Evolutionary conservation across 1,140 invertebrate genomes (phyloP).

Genomic region (Drosophila simulans): DNA sequence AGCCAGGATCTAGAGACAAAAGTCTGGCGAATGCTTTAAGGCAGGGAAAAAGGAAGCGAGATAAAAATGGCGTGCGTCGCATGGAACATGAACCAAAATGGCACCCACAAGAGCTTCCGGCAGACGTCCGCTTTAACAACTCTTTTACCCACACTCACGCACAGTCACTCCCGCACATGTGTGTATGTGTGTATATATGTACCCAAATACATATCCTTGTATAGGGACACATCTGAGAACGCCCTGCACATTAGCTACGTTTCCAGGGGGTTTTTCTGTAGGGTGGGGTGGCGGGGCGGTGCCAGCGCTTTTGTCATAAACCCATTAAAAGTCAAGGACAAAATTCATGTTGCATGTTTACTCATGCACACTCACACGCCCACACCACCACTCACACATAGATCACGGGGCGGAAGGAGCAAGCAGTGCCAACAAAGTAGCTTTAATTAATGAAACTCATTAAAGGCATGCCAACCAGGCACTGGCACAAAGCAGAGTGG

Average conservation of each 20-base stretch:
- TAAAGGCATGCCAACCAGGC: constrained; percentile 59
- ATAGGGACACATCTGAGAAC: constrained; percentile 34
- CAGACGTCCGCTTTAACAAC: constrained; percentile 78
- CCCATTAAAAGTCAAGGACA: constrained; percentile 83
- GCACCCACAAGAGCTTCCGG: constrained; percentile 79
- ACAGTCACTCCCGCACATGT: constrained; percentile 4
- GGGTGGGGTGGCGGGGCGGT: constrained; percentile 14
- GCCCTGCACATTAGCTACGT: constrained; percentile 68
- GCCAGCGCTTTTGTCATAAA: constrained; percentile 76
- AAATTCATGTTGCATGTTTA: constrained; percentile 82
- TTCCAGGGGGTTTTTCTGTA: constrained; percentile 6
- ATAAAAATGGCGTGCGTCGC: constrained; percentile 75
- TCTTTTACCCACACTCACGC: constrained; percentile 65
- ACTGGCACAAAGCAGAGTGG: constrained; percentile 16
- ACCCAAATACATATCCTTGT: neutral
- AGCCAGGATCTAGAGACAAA: constrained; percentile 67
- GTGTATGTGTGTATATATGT: constrained; percentile 10
- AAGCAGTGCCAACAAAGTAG: constrained; percentile 71
- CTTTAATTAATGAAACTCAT: constrained; percentile 83
- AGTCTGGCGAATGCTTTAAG: constrained; percentile 61
- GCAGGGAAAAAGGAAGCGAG: constrained; percentile 51
- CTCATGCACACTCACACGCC: constrained; percentile 50
- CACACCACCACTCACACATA: constrained; percentile 16
- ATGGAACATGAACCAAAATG: constrained; percentile 78
- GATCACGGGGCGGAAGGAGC: constrained; percentile 40